These are phyloP conservation scores for Sesamia nonagrioides DNA, from an alignment of 1,140 invertebrate species.

Conservation along the genomic window DNA sequence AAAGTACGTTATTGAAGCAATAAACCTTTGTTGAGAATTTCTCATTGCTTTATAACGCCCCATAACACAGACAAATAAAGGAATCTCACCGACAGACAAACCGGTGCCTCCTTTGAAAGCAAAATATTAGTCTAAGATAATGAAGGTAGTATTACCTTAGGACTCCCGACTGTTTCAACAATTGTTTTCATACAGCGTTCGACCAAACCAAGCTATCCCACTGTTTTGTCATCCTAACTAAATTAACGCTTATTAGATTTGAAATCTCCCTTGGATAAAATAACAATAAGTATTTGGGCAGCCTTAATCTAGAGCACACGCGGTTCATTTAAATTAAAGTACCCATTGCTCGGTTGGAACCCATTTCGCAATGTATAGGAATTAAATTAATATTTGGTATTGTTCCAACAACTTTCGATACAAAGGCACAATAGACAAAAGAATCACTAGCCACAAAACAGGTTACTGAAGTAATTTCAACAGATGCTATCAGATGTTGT, in stretches of 20 bases:
- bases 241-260: conserved; percentile 24
- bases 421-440: conserved; percentile 28
- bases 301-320: background rate
- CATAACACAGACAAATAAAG: conserved; percentile 54
- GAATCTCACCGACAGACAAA: conserved; percentile 55
- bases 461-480: conserved; percentile 16
- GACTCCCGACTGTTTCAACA: conserved; percentile 17
- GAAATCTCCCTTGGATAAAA: conserved; percentile 33
- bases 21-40: conserved; percentile 80
- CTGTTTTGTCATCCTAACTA: conserved; percentile 33
- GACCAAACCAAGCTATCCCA: background rate
- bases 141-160: conserved; percentile 54
- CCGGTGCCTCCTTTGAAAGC: conserved; percentile 52
- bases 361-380: conserved; percentile 12
- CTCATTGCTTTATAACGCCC: conserved; percentile 61
- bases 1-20: conserved; percentile 78
- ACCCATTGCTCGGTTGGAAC: background rate
- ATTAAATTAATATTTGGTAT: conserved; percentile 36
- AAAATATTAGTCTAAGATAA: conserved; percentile 59
- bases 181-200: conserved; percentile 34
- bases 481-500: conserved; percentile 34
- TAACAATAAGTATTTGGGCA: conserved; percentile 4
- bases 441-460: conserved; percentile 25
- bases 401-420: conserved; percentile 7
- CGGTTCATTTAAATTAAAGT: conserved; percentile 1